Percentiles rank a stretch among this genome's conserved stretches.
phyloP scores from a whole-genome alignment of 2,113 vertebrate genomes.

The Haliaeetus leucogaster region DNA sequence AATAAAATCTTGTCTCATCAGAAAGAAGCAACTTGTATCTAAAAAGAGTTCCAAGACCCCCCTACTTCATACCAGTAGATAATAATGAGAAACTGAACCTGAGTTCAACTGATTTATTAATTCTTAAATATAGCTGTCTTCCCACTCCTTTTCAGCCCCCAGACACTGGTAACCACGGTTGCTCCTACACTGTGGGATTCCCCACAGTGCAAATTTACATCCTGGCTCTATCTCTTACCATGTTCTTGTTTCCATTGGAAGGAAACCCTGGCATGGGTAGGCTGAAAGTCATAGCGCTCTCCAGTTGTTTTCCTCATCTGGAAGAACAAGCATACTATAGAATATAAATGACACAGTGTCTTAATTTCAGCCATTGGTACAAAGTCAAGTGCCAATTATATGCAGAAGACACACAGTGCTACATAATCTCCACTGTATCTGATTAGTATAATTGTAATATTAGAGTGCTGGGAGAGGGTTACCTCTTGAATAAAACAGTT shows the following conservation, averaged over 20 bases:
- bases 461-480: neutral
- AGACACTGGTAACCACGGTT: neutral
- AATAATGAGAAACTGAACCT: neutral
- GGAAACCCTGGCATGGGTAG: neutral
- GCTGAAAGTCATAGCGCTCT: neutral
- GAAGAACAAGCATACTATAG: neutral
- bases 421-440: neutral
- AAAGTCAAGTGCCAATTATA: neutral
- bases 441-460: neutral
- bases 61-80: neutral
- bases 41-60: neutral
- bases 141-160: neutral
- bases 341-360: neutral
- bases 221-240: neutral
- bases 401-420: neutral
- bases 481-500: neutral
- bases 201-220: neutral
- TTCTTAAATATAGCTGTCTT: neutral
- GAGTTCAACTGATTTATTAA: neutral
- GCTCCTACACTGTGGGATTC: neutral
- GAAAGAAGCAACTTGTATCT: neutral
- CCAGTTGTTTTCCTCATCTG: neutral
- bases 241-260: neutral
- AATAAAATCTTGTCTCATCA: neutral
- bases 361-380: neutral